Base-by-base conservation (phyloP, 2,797 vertebrate genomes). In the Antennarius maculatus region DNA sequence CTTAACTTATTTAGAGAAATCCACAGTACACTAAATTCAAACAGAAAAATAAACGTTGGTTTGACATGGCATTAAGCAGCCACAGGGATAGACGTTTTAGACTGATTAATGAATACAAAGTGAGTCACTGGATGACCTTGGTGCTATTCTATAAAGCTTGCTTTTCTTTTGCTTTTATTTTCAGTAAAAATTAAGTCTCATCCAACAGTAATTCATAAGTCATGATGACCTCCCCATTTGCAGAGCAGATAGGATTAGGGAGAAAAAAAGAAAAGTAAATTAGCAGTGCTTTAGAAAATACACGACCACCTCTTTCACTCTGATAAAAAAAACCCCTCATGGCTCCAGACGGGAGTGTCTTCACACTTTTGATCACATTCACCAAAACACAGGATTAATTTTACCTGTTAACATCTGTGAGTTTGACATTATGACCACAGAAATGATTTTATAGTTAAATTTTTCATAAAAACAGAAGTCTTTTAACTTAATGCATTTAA, bases 21-120 rank as follows among this genome's bases (percentile, higher is more conserved):
- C 34, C 59, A 62, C 64, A 60, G 41, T 43, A 39, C n/a, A 27
- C 2, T 56, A 31, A 72, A 73, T 54, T 68, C 29, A 69, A 74
- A 68, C 51, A 9, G 41, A 71, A 73, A 66, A 73, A 75, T 52
- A 72, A 69, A 29, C 50, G 61, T 59, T 76, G 54, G 58, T 80
- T 75, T 65, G 61, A 54, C 67, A 75, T 66, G 29, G 63, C 17
- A 68, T 57, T 29, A 76, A 67, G 55, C 34, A 41, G 28, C 28
- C 15, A 29, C 72, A 74, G 78, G 72, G 82, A 69, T 54, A 66
- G 55, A 65, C 48, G 23, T 77, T 68, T 78, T 53, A 71, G 58
- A 61, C 46, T 56, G 62, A 79, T 81, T 72, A 76, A 82, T 79
- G 61, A 79, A 82, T 79, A n/a, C 61, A 76, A 76, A 51, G 55